Evolutionary conservation across 1,140 invertebrate species (phyloP).

Genomic region (Caenorhabditis inopinata): DNA sequence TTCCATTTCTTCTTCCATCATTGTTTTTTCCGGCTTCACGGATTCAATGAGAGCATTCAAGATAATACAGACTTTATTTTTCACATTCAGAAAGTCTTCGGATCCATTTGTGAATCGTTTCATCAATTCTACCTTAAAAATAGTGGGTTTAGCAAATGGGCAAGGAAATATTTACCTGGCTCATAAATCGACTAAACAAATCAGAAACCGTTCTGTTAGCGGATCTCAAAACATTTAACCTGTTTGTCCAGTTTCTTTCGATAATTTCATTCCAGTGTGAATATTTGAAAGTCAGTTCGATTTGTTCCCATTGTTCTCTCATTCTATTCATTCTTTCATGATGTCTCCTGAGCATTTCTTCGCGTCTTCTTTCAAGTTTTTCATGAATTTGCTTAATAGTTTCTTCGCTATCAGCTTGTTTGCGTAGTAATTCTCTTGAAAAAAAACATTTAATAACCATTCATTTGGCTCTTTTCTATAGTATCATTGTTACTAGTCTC

Average conservation of each 20-base stretch:
- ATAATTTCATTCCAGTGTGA: background rate
- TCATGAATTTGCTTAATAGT: too few relatives aligned
- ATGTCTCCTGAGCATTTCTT: background rate
- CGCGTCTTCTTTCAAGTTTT: background rate
- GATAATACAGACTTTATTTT: background rate
- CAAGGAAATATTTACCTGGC: background rate
- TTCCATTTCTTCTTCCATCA: background rate
- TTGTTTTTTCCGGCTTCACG: background rate
- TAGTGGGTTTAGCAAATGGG: background rate
- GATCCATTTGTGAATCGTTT: background rate
- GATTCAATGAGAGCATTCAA: background rate
- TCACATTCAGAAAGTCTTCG: background rate
- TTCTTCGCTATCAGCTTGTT: too few relatives aligned
- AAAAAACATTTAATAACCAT: too few relatives aligned
- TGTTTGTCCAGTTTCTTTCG: background rate
- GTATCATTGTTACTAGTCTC: too few relatives aligned
- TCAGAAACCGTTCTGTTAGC: background rate
- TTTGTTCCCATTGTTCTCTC: background rate
- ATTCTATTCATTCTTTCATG: background rate
- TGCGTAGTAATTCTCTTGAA: too few relatives aligned
- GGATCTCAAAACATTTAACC: background rate
- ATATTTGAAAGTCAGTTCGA: background rate
- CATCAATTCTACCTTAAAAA: background rate
- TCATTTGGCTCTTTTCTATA: too few relatives aligned
- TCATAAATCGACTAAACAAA: background rate